Percentiles rank a stretch among this genome's conserved stretches.
phyloP scores from a whole-genome alignment of 2,888 invertebrate genomes.

The Mythimna impura region DNA sequence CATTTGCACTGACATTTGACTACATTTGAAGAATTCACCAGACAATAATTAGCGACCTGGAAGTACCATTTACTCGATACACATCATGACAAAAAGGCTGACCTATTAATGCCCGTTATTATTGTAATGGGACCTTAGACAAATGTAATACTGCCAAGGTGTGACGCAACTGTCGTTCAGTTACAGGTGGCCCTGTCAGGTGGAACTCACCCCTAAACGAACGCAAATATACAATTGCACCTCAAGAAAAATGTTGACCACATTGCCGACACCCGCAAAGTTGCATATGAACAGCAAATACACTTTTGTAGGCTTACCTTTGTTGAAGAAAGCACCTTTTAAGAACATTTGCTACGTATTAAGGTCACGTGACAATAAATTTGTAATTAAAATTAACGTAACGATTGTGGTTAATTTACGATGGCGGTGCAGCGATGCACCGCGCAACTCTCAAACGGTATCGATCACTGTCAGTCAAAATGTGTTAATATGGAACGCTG shows the following conservation, averaged over 20 bases:
- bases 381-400: conserved; percentile 74
- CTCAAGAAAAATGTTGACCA: conserved; percentile 25
- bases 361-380: conserved; percentile 72
- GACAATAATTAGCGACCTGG: conserved; percentile 58
- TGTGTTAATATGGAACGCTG: conserved; percentile 52
- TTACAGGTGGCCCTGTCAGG: conserved; percentile 84
- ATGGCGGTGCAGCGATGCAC: conserved; percentile 5
- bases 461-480: conserved; percentile 62
- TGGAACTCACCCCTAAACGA: conserved; percentile 77
- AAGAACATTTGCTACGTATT: conserved; percentile 72
- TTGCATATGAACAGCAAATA: conserved; percentile 36
- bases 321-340: conserved; percentile 77
- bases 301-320: conserved; percentile 66
- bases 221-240: conserved; percentile 51
- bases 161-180: conserved; percentile 81
- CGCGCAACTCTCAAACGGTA: conserved; percentile 23
- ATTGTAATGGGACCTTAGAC: conserved; percentile 73
- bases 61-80: conserved; percentile 57
- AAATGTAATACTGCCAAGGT: conserved; percentile 74
- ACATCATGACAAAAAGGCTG: conserved; percentile 61
- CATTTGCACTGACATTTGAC: conserved; percentile 56
- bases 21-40: conserved; percentile 43
- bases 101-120: conserved; percentile 75
- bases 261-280: conserved; percentile 4
- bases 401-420: conserved; percentile 55